These are phyloP conservation scores for Tachypleus tridentatus DNA, from an alignment of 1,140 invertebrate species.

Conservation along the genomic window DNA sequence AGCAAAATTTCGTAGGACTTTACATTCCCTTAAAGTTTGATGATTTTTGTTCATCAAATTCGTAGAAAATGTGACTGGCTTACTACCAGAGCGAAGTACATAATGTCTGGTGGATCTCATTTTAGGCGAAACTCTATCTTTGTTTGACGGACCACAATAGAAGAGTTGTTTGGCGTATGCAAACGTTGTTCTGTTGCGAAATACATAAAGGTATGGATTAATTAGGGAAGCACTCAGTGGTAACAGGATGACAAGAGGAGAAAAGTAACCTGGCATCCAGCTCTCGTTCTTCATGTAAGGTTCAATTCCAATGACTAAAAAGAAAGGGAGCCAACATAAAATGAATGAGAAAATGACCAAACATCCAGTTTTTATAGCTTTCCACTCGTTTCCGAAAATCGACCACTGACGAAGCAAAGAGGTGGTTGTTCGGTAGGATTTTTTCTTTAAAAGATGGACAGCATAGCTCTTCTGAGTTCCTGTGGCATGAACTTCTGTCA, in stretches of 20 bases:
- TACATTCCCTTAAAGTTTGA: constrained; percentile 13
- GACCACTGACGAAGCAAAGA: constrained; percentile 6
- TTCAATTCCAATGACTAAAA: constrained; percentile 11
- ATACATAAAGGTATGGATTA: constrained; percentile 21
- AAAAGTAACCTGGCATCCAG: constrained; percentile 7
- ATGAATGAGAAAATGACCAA: constrained; percentile 17
- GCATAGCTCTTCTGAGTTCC: not conserved
- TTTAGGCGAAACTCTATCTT: constrained; percentile 12
- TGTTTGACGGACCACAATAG: constrained; percentile 7
- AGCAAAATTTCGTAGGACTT: constrained; percentile 11
- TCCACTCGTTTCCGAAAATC: constrained; percentile 22
- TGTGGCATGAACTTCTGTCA: not conserved
- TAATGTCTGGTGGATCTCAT: constrained; percentile 2
- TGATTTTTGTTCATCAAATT: constrained; percentile 4
- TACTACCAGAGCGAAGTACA: not conserved
- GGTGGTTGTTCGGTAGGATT: not conserved
- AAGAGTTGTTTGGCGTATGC: constrained; percentile 15
- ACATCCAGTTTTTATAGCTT: constrained; percentile 18
- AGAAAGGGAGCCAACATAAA: constrained; percentile 19
- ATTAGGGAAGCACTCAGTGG: constrained; percentile 13
- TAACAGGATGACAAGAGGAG: constrained; percentile 9
- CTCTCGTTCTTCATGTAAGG: constrained; percentile 3
- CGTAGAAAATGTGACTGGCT: constrained; percentile 10
- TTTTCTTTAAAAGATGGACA: not conserved
- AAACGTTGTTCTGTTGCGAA: constrained; percentile 15